A percentile compares a stretch with the other conserved stretches of the same genome.
Conservation (phyloP, 2,113 vertebrate species). For the Diadophis punctatus region DNA sequence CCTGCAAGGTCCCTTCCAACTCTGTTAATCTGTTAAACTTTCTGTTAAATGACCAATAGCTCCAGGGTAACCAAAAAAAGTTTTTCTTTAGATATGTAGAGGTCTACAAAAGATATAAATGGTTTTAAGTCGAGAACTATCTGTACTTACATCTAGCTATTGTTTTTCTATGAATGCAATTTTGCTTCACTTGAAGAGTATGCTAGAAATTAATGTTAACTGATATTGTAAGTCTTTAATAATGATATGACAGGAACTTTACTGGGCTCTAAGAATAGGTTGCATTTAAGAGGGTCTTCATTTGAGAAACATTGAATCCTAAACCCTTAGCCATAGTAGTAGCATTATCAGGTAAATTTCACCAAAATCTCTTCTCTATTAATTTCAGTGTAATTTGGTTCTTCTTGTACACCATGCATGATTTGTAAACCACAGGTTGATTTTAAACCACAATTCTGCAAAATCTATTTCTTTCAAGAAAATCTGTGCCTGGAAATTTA, state of each 20-base stretch:
- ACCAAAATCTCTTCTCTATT: slow-evolving; percentile 15
- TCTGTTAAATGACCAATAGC: neutral
- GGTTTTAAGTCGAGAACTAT: neutral
- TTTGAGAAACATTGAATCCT: neutral
- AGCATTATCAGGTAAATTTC: neutral
- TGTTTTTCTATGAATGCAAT: neutral
- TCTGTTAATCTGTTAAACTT: too few species aligned
- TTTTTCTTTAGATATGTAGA: neutral
- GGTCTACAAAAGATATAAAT: neutral
- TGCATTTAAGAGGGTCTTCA: neutral
- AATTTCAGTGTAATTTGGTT: neutral
- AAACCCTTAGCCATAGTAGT: neutral
- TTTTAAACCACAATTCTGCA: neutral
- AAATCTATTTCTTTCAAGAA: slow-evolving; percentile 11
- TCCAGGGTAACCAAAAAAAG: too few species aligned
- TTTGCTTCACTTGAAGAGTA: neutral
- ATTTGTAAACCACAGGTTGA: neutral
- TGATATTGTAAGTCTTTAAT: neutral
- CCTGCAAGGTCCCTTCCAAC: too few species aligned
- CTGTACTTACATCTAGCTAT: neutral
- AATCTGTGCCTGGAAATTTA: neutral
- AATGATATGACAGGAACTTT: neutral
- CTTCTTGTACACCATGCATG: slow-evolving; percentile 29
- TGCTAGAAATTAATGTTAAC: neutral
- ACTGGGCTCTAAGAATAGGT: neutral